Percentiles rank a stretch among this genome's conserved stretches.
Evolutionary conservation across 1,140 invertebrate genomes (phyloP).

Genomic region (Hesperophylax magnus): DNA sequence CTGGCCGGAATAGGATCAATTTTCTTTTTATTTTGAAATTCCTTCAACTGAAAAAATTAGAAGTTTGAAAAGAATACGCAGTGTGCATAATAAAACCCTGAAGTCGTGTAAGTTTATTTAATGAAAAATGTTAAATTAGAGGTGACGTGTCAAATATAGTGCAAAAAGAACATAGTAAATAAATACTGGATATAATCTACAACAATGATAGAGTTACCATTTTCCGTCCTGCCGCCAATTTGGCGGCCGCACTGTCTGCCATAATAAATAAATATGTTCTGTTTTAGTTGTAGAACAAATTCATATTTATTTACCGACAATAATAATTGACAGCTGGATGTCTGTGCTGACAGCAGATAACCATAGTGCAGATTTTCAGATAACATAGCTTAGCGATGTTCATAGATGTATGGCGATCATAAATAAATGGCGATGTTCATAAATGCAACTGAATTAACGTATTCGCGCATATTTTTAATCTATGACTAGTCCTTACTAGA

Average conservation of each 20-base stretch:
- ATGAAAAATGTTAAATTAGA: neutral
- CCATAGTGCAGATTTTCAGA: too few species aligned
- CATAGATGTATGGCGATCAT: too few species aligned
- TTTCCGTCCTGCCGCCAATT: slow-evolving; percentile 40
- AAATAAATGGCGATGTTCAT: too few species aligned
- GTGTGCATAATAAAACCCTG: too few species aligned
- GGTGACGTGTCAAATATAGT: slow-evolving; percentile 42
- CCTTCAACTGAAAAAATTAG: slow-evolving; percentile 36
- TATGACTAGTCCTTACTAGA: too few species aligned
- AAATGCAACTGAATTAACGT: too few species aligned
- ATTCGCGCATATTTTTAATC: too few species aligned
- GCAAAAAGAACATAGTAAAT: neutral
- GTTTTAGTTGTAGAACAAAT: neutral
- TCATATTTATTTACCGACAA: slow-evolving; percentile 24
- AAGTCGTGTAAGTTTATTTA: too few species aligned
- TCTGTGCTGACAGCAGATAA: neutral
- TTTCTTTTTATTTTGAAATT: slow-evolving; percentile 44
- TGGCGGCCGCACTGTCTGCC: slow-evolving; percentile 42
- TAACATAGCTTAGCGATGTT: too few species aligned
- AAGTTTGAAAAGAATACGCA: too few species aligned
- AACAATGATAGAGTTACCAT: slow-evolving; percentile 17
- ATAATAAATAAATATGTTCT: slow-evolving; percentile 30
- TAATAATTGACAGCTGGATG: slow-evolving; percentile 6
- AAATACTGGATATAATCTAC: neutral
- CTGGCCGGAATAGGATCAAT: neutral